Base-by-base conservation (phyloP, 2,113 vertebrate genomes). In the Crotalus tigris region DNA sequence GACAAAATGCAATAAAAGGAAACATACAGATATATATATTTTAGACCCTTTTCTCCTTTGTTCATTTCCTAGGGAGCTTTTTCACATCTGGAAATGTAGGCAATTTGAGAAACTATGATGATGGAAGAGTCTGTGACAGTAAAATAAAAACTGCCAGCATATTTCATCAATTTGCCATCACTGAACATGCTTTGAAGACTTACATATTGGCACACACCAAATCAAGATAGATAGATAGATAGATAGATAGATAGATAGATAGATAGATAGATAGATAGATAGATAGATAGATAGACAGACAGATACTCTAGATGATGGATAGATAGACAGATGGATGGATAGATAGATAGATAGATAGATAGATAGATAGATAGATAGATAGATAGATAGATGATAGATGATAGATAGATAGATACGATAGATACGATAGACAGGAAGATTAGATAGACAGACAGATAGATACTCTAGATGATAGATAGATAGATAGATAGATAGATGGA, bases 401-500 rank as follows among this genome's bases (percentile, higher is more conserved):
- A 46, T 4, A 46, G 44, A 46, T 46, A 46, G 44, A 46, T 4
- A 46, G 44, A 46, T 46, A n/a, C n/a, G n/a, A n/a, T n/a, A n/a
- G n/a, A n/a, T n/a, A n/a, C n/a, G n/a, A n/a, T n/a, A n/a, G n/a
- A n/a, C n/a, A n/a, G n/a, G n/a, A n/a, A n/a, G n/a, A n/a, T n/a
- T n/a, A 46, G 44, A 46, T 4, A 46, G 44, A 46, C 4, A 46
- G 44, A 46, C 0, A 46, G 44, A 46, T 4, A 46, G 44, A 46
- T 4, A n/a, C n/a, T n/a, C n/a, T n/a, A n/a, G n/a, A n/a, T n/a
- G 49, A 6, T 4, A 0, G 49, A 49, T 1, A 0, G 49, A 49
- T 4, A 0, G 49, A 51, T 1, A 0, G 49, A 51, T 6, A 8
- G 49, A 51, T 1, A 9, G 46, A 49, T 5, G 1, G 46, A 49